Percentiles rank a stretch among this genome's conserved stretches.
phyloP scores from a whole-genome alignment of 2,888 invertebrate species.

The Microctonus brassicae region DNA sequence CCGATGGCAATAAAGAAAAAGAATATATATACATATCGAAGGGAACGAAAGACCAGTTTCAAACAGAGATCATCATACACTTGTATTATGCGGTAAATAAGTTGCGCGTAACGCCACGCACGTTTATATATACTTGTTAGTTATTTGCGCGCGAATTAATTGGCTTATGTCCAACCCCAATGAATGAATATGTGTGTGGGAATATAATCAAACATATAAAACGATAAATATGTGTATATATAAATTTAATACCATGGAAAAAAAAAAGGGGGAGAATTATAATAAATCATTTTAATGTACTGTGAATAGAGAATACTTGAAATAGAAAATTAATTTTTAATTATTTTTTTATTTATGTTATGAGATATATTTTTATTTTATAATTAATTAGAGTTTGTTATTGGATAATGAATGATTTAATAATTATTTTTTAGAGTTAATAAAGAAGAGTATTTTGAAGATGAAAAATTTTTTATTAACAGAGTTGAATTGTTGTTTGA shows the following conservation, averaged over 20 bases:
- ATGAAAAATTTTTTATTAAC: not conserved
- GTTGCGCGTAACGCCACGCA: slow-evolving; percentile 51
- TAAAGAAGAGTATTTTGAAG: too few relatives aligned
- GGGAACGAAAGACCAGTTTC: slow-evolving; percentile 38
- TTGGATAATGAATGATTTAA: too few relatives aligned
- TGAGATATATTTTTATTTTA: too few relatives aligned
- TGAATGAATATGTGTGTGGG: slow-evolving; percentile 39
- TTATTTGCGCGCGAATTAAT: slow-evolving; percentile 64
- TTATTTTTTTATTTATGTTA: too few relatives aligned
- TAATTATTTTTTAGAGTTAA: too few relatives aligned
- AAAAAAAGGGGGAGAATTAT: too few relatives aligned
- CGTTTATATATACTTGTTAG: slow-evolving; percentile 52
- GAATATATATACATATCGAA: slow-evolving; percentile 29
- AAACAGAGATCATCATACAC: not conserved
- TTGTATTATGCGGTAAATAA: slow-evolving; percentile 61
- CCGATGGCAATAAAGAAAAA: not conserved
- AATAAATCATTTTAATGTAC: too few relatives aligned
- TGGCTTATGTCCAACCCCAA: slow-evolving; percentile 54
- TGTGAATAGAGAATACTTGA: too few relatives aligned
- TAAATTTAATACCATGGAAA: not conserved
- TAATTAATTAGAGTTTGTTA: too few relatives aligned
- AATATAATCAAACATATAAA: slow-evolving; percentile 44
- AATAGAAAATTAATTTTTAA: too few relatives aligned
- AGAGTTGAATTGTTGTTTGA: not conserved
- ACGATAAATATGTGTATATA: not conserved